Base-by-base conservation (phyloP, 2,888 invertebrate species). In the Alsophila aescularia region DNA sequence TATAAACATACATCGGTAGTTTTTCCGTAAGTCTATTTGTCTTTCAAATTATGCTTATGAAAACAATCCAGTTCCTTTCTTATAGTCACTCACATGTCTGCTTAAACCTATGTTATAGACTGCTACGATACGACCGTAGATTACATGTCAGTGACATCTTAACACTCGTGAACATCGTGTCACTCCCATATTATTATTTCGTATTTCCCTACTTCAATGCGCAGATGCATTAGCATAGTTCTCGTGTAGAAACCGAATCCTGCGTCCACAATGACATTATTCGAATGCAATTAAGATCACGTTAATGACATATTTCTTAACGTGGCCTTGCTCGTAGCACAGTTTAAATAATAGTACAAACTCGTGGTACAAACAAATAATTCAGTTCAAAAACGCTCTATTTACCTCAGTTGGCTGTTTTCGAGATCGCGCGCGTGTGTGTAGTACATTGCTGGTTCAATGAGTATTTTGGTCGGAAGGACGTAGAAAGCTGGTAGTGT, bases 211-310 rank as follows among this genome's bases (percentile, higher is more conserved):
- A 15, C 8, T 57, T 48, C 41, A 52, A 57, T 55, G 35, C 24
- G 41, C 43, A 54, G 44, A 57, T 49, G 12, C 48, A 58, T 60
- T 59, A 51, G 29, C 55, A 57, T 58, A 58, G 52, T 54, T 64
- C 43, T 51, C 45, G 65, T 67, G 64, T 67, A 18, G n/a, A 47
- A 32, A 50, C 41, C 36, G n/a, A 42, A 55, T 55, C 44, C 48
- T 71, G 69, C 42, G 48, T 41, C 35, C 41, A 67, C 70, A 75
- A 73, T 75, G 69, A 75, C 73, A 72, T 59, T 67, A 72, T 72
- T 74, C 64, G 66, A 63, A 60, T 64, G 72, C 72, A 81, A 82
- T 83, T 83, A 79, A 78, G 63, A 67, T 58, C 66, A 56, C 52
- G 65, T 59, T 70, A 72, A 71, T 73, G 71, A 73, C 69, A 71